phyloP scores from a whole-genome alignment of 2,888 invertebrate species.

The Eledona agricola region DNA sequence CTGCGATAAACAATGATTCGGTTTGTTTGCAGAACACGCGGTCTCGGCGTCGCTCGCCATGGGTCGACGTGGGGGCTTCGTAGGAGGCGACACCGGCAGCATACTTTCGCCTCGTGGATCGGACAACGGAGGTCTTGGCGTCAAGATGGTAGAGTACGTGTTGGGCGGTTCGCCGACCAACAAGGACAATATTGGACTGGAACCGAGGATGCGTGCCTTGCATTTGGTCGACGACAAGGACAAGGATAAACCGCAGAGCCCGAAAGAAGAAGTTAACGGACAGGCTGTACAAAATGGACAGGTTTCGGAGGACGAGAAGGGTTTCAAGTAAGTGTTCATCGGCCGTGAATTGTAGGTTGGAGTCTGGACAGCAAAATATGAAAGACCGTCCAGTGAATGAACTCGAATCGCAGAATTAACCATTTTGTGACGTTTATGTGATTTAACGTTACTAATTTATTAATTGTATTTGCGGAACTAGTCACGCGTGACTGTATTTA shows the following conservation, averaged over 20 bases:
- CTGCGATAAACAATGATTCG: too few relatives aligned
- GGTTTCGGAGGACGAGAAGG: conserved; percentile 76
- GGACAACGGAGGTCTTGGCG: conserved; percentile 91
- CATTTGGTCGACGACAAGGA: conserved; percentile 68
- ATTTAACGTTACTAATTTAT: too few relatives aligned
- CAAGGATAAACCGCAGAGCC: conserved; percentile 68
- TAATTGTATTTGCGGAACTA: too few relatives aligned
- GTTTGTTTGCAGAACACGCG: conserved; percentile 68
- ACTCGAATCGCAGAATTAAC: too few relatives aligned
- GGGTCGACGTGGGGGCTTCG: conserved; percentile 74
- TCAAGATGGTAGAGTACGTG: conserved; percentile 99
- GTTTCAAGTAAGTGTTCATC: conserved; percentile 88
- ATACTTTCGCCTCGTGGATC: conserved; percentile 77
- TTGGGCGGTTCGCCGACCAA: conserved; percentile 90
- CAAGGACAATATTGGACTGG: conserved; percentile 70
- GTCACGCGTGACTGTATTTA: too few relatives aligned
- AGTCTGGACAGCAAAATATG: too few relatives aligned
- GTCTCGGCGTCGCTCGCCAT: conserved; percentile 78
- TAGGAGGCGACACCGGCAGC: conserved; percentile 67
- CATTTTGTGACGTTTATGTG: too few relatives aligned
- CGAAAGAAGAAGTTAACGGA: conserved; percentile 64
- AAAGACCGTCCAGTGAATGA: too few relatives aligned
- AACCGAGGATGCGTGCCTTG: conserved; percentile 72
- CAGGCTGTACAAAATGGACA: conserved; percentile 65
- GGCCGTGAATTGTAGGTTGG: too few relatives aligned